Base-by-base conservation (phyloP, 2,888 invertebrate genomes). In the Lottia scabra region DNA sequence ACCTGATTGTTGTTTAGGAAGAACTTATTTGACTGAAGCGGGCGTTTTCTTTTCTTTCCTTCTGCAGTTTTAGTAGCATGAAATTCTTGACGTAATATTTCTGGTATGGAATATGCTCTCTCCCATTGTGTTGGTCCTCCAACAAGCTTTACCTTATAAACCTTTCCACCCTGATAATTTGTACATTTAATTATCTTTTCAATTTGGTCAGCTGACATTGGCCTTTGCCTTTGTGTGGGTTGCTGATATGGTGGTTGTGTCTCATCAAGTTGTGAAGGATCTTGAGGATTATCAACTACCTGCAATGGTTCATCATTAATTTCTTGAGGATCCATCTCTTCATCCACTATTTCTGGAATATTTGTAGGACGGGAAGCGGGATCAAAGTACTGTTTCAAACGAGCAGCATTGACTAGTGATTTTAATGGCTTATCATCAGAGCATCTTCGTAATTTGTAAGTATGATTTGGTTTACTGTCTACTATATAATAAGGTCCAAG, bases 401-500 rank as follows among this genome's bases (percentile, higher is more conserved):
- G n/a, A 19, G 63, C 63, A 1, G 68, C 72, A 68, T 72, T 67
- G 8, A 64, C 46, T 15, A 43, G 48, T 1, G 68, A 43, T 16
- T 44, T 63, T 8, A 66, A 30, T 2, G 23, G 26, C 56, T 72
- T 62, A 23, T 68, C 63, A 19, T 56, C 30, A 1, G 16, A 8
- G 23, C 44, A 43, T 6, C 63, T 19, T 19, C 63, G 26, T 0
- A 68, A 16, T 16, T 63, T 26, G 27, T 30, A 72, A 13, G 38
- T 67, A 23, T 38, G 26, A 2, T 68, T 72, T 10, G 38, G 30
- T 8, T 64, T 30, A 6, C 16, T 19, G 6, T 43, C 56, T 10
- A 63, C 38, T 16, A 72, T 72, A 27, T 68, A 68, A n/a, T 64
- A 68, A 2, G 72, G 67, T 1, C 72, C 72, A 3, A 43, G 63